Base-by-base conservation (phyloP, 1,140 invertebrate genomes). In the Anadara kagoshimensis region DNA sequence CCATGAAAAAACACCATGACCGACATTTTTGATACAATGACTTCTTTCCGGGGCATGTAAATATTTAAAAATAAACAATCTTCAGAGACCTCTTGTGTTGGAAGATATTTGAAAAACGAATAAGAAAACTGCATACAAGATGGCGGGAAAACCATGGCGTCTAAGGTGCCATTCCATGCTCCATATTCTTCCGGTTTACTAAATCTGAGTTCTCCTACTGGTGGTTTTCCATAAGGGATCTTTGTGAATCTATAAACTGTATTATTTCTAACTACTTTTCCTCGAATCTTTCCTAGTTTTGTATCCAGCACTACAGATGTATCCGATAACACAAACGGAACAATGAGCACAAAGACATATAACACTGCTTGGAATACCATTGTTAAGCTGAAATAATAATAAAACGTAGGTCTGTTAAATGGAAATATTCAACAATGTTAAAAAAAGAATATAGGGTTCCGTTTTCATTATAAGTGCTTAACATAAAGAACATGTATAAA, bases 1-100 rank as follows among this genome's bases (percentile, higher is more conserved):
- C 83, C 83, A 63, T 84, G 81, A 14, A 84, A 79, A 57, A 61
- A 83, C 29, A 83, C 71, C 51, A 84, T 72, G 22, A 81, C 81
- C 11, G 79, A 59, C 20, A 54, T 66, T 41, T 26, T 44, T 49
- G 14, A 8, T 57, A 12, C 1, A 12, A 11, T 41, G 53, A 16
- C 53, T 10, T 18, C 5, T n/a, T 12, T 54, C 65, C 20, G 41
- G 5, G 66, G 73, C 1, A 69, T 54, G 24, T 62, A 78, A 3
- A 80, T 57, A 49, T 78, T 78, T 16, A 80, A 26, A 16, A 59
- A 63, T 20, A 80, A 44, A 61, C 79, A 80, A 49, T 80, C 76
- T 57, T 80, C 79, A 11, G 75, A 73, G 11, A 43, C 49, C 11
- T 63, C 45, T 4, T 57, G 22, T 8, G 29, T 36, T 36, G 29